phyloP scores from a whole-genome alignment of 2,888 invertebrate species.

The Ditula angustiorana region DNA sequence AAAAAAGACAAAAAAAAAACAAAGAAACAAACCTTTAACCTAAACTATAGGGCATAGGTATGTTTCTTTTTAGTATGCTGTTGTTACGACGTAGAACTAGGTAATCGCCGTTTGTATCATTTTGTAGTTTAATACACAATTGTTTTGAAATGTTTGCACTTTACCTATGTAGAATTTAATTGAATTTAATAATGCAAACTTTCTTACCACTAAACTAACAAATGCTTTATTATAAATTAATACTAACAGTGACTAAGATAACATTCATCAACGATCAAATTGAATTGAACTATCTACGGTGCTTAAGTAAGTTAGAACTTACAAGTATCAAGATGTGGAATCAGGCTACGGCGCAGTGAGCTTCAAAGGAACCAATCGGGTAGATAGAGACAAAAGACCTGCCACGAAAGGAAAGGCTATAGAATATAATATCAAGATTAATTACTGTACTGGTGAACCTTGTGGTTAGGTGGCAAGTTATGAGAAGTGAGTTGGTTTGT shows the following conservation, averaged over 20 bases:
- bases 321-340: slow-evolving; percentile 34
- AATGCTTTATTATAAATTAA: background rate
- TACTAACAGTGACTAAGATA: background rate
- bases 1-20: no score
- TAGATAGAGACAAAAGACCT: slow-evolving; percentile 37
- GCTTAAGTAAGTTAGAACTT: slow-evolving; percentile 4
- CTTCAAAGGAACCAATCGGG: slow-evolving; percentile 38
- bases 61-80: no score
- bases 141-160: no score
- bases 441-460: slow-evolving; percentile 33
- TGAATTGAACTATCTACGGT: background rate
- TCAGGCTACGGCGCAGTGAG: slow-evolving; percentile 15
- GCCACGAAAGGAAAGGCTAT: slow-evolving; percentile 33
- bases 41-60: no score
- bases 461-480: slow-evolving; percentile 3
- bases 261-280: slow-evolving; percentile 3
- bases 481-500: background rate
- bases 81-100: no score
- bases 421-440: slow-evolving; percentile 41
- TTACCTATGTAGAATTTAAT: no score
- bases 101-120: no score
- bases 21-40: no score
- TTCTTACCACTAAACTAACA: no score
- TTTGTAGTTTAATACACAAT: no score
- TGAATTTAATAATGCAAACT: no score